Conservation (phyloP, 1,140 invertebrate species). For the Penaeus vannamei region DNA sequence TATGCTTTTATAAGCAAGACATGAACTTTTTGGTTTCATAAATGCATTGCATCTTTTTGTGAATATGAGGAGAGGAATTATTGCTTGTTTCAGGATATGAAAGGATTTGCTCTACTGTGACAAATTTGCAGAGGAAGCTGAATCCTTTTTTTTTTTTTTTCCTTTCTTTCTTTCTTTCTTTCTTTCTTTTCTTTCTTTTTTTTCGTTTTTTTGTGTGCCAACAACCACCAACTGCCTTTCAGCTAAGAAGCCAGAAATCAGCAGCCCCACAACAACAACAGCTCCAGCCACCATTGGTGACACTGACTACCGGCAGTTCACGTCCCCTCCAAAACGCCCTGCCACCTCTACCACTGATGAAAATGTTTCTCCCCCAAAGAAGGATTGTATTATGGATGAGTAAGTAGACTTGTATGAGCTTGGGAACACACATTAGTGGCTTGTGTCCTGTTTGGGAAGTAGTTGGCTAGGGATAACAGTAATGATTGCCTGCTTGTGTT, state of each 20-base stretch:
- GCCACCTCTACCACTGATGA: slow-evolving; percentile 13
- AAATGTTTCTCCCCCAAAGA: slow-evolving; percentile 38
- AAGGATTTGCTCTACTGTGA: too few species aligned
- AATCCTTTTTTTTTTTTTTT: too few species aligned
- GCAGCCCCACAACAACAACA: slow-evolving; percentile 25
- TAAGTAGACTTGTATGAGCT: slow-evolving; percentile 17
- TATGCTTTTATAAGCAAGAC: too few species aligned
- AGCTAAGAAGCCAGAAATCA: slow-evolving; percentile 39
- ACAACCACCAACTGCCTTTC: slow-evolving; percentile 39
- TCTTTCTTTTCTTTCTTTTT: too few species aligned
- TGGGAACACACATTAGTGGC: neutral
- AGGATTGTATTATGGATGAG: slow-evolving; percentile 40
- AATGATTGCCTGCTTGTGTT: too few species aligned
- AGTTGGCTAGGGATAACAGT: too few species aligned
- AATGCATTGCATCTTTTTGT: too few species aligned
- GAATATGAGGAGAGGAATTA: too few species aligned
- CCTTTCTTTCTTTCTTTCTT: too few species aligned
- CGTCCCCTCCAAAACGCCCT: slow-evolving; percentile 23
- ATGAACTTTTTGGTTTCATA: too few species aligned
- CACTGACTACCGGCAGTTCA: slow-evolving; percentile 50
- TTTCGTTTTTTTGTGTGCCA: slow-evolving; percentile 2
- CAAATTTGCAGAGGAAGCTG: too few species aligned
- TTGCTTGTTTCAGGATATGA: too few species aligned
- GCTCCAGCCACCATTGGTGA: slow-evolving; percentile 3
- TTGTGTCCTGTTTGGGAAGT: neutral